phyloP scores from a whole-genome alignment of 2,797 vertebrate genomes.

The Pyrocephalus nanus region DNA sequence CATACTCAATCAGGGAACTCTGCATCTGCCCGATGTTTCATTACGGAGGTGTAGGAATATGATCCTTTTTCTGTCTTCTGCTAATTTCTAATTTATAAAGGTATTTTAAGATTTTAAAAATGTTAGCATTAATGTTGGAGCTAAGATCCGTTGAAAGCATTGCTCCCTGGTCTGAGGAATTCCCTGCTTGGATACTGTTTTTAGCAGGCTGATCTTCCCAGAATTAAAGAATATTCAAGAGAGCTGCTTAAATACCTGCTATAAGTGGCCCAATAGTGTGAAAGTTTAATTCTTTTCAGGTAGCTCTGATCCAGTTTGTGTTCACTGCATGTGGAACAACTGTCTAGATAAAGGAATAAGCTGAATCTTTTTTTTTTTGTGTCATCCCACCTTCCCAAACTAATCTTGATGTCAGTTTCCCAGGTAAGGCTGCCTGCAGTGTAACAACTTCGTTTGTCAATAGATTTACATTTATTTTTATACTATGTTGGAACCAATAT shows the following conservation, averaged over 20 bases:
- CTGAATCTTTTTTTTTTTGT: neutral
- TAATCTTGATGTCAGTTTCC: neutral
- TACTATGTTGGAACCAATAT: neutral
- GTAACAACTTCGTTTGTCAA: neutral
- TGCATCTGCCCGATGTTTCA: neutral
- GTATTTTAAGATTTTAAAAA: neutral
- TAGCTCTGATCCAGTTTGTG: neutral
- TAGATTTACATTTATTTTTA: neutral
- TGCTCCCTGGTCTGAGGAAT: neutral
- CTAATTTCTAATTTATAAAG: slow-evolving; percentile 44
- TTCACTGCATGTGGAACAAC: neutral
- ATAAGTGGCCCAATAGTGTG: neutral
- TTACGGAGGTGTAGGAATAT: neutral
- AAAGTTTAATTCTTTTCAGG: neutral
- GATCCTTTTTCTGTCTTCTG: slow-evolving; percentile 22
- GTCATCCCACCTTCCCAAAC: neutral
- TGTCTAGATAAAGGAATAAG: neutral
- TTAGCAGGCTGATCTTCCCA: neutral
- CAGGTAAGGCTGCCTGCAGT: neutral
- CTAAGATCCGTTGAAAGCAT: neutral
- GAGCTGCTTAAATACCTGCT: neutral
- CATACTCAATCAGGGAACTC: neutral
- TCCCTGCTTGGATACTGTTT: neutral
- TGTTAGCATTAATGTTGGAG: neutral
- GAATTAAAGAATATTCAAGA: neutral